A percentile compares a stretch with the other conserved stretches of the same genome.
These are phyloP conservation scores for Ahaetulla prasina DNA, from an alignment of 2,113 vertebrate species.

Conservation along the genomic window DNA sequence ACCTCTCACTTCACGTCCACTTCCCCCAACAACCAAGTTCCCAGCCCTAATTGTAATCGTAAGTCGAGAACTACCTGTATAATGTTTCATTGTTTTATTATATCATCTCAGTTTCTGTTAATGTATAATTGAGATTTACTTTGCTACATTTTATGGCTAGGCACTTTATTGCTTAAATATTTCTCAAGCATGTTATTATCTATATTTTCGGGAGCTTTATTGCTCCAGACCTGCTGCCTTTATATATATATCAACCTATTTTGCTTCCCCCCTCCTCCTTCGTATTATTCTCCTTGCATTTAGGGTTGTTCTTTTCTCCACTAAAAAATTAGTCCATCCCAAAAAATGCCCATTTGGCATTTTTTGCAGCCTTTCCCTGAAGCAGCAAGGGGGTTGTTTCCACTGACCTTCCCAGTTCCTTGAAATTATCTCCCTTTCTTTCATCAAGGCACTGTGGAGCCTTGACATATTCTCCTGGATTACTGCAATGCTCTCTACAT, in stretches of 20 bases:
- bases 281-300: neutral
- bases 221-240: neutral
- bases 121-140: neutral
- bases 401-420: neutral
- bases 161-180: neutral
- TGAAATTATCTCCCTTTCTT: neutral
- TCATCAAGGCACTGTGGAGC: neutral
- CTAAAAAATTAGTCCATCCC: neutral
- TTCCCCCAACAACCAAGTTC: neutral
- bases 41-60: neutral
- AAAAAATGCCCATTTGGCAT: too few relatives aligned
- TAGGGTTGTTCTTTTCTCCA: neutral
- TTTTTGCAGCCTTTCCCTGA: neutral
- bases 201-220: neutral
- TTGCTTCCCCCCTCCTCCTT: neutral
- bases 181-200: neutral
- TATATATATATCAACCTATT: neutral
- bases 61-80: neutral
- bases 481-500: too few relatives aligned
- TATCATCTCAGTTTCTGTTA: neutral
- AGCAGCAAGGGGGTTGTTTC: neutral
- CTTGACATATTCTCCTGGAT: neutral
- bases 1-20: neutral
- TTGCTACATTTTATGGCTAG: neutral
- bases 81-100: neutral